These are phyloP conservation scores for Accipiter virgatus DNA, from an alignment of 2,113 vertebrate genomes.

Conservation along the genomic window DNA sequence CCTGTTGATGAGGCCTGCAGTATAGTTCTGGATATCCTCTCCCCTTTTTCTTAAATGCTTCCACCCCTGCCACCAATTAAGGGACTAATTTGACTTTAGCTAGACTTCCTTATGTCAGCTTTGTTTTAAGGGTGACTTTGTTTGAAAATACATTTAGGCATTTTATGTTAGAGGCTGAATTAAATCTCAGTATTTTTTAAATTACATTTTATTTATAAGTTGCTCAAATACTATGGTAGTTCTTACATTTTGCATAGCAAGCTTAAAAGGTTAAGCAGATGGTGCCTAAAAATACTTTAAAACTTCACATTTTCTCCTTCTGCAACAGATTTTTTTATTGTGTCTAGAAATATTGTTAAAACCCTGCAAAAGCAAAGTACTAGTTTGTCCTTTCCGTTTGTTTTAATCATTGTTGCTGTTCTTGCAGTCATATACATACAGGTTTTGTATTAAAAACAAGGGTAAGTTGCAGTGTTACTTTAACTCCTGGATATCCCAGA, in stretches of 20 bases:
- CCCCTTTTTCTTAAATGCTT: background rate
- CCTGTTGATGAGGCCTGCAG: background rate
- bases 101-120: background rate
- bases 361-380: background rate
- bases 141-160: background rate
- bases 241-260: background rate
- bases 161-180: background rate
- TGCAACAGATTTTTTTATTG: background rate
- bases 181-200: background rate
- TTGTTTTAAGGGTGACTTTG: background rate
- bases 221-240: background rate
- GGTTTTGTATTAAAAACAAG: background rate
- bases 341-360: background rate
- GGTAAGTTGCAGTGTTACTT: background rate
- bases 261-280: background rate
- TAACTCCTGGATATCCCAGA: background rate
- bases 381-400: background rate
- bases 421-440: background rate
- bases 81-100: background rate
- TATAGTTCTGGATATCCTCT: background rate
- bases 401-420: background rate
- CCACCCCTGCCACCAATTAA: rapidly evolving
- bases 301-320: background rate
- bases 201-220: background rate
- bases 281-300: background rate